These are phyloP conservation scores for Chloroceryle amazona DNA, from an alignment of 2,797 vertebrate species.

Conservation along the genomic window DNA sequence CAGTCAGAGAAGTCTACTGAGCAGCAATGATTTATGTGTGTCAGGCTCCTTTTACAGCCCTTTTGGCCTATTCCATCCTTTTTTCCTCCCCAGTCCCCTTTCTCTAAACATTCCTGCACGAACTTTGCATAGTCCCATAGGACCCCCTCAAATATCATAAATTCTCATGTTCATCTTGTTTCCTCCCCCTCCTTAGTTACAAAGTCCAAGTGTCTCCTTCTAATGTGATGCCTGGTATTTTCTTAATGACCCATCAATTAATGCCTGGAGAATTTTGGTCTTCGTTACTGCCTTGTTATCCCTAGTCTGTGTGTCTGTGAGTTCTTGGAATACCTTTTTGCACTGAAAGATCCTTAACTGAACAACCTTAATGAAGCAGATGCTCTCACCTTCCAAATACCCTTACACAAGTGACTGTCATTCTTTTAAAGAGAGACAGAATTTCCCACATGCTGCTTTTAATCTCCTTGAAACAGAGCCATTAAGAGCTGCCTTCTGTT, in stretches of 20 bases:
- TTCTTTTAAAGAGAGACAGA: background rate
- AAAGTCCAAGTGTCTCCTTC: background rate
- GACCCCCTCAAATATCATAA: background rate
- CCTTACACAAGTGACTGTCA: background rate
- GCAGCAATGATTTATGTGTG: background rate
- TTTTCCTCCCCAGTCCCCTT: background rate
- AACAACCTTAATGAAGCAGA: background rate
- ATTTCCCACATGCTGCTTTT: background rate
- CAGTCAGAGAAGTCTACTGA: rapidly evolving
- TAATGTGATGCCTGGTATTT: background rate
- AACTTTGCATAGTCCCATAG: background rate
- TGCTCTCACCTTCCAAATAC: background rate
- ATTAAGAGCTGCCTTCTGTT: background rate
- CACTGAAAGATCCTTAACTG: background rate
- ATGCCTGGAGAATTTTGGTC: background rate
- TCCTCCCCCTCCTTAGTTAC: background rate
- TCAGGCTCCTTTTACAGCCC: background rate
- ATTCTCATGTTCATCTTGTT: background rate
- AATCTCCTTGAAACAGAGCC: background rate
- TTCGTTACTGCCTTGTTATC: background rate
- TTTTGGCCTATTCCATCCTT: background rate
- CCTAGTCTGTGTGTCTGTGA: background rate
- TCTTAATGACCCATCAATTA: background rate
- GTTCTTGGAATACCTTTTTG: background rate
- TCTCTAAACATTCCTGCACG: background rate